These are phyloP conservation scores for Monodelphis domestica DNA, from an alignment of 2,797 vertebrate species.

Conservation along the genomic window DNA sequence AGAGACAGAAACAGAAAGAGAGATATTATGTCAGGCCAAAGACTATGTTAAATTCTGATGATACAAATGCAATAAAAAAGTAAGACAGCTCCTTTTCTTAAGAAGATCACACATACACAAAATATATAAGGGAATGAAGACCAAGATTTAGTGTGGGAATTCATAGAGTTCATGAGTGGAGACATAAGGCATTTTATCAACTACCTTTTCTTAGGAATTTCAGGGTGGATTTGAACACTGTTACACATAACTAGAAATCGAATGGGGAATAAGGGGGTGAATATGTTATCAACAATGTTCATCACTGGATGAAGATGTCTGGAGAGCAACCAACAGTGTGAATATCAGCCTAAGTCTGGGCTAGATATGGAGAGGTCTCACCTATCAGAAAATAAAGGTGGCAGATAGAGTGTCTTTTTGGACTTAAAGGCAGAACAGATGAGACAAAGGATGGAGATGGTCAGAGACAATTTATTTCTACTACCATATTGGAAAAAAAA, in stretches of 20 bases:
- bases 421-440: neutral
- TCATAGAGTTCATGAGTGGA: neutral
- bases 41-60: neutral
- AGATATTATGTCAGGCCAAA: neutral
- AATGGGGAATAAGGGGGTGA: neutral
- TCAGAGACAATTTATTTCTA: neutral
- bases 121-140: neutral
- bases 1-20: too few relatives aligned
- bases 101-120: neutral
- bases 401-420: neutral
- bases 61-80: neutral
- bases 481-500: neutral
- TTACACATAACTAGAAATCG: neutral
- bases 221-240: neutral
- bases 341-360: neutral
- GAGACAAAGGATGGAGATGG: neutral
- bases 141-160: neutral
- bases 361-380: neutral
- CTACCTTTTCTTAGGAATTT: neutral
- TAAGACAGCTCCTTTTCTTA: neutral
- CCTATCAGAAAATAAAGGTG: neutral
- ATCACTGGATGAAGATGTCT: neutral
- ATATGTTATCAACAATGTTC: neutral
- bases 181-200: neutral
- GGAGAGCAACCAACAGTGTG: neutral